Evolutionary conservation across 2,888 invertebrate species (phyloP).

Genomic region (Catonia carolina): DNA sequence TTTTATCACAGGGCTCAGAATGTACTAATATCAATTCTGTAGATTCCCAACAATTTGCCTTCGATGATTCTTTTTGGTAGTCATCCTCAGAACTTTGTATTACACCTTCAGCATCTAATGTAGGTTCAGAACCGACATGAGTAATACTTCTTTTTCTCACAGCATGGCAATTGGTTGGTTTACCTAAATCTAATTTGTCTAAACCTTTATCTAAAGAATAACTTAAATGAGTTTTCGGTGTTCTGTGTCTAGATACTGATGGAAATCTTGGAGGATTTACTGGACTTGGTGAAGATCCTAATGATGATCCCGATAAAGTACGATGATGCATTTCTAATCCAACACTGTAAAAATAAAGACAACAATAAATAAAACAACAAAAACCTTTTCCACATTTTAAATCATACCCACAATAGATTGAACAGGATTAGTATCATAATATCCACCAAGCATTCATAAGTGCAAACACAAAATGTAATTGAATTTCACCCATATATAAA

Average conservation of each 20-base stretch:
- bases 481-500: too few relatives aligned
- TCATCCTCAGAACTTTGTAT: slow-evolving; percentile 16
- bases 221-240: slow-evolving; percentile 19
- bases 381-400: neutral
- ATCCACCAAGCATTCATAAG: too few relatives aligned
- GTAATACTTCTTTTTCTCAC: neutral
- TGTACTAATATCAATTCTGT: neutral
- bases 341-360: neutral
- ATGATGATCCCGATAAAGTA: slow-evolving; percentile 20
- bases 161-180: neutral
- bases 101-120: neutral
- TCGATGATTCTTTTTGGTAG: slow-evolving; percentile 8
- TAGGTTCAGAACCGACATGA: slow-evolving; percentile 12
- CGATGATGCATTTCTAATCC: slow-evolving; percentile 16
- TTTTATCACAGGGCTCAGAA: neutral
- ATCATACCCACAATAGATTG: too few relatives aligned
- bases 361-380: neutral
- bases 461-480: too few relatives aligned
- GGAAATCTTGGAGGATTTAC: slow-evolving; percentile 1
- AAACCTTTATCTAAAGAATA: slow-evolving; percentile 30
- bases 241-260: neutral
- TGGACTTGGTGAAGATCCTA: slow-evolving; percentile 9
- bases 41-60: too few relatives aligned
- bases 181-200: slow-evolving; percentile 22
- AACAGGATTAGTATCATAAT: too few relatives aligned